Percentiles rank a stretch among this genome's conserved stretches.
These are phyloP conservation scores for Ormyrus thymus DNA, from an alignment of 2,888 invertebrate species.

Conservation along the genomic window DNA sequence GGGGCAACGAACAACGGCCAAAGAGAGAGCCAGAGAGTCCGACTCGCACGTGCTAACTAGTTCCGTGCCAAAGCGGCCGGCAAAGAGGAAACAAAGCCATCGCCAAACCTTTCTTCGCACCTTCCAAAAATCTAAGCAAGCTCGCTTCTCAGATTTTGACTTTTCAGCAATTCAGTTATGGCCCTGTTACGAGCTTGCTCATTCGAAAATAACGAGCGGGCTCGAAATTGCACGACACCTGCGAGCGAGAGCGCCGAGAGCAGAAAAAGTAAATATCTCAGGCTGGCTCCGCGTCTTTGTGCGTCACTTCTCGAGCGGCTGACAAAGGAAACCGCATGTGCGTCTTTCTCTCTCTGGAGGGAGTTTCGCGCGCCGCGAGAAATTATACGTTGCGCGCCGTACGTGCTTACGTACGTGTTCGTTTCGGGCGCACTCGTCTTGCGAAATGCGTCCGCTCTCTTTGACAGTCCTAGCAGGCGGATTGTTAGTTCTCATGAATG, in stretches of 20 bases:
- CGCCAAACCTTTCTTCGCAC: not conserved
- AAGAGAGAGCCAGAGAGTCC: constrained; percentile 16
- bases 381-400: constrained; percentile 47
- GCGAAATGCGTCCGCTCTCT: too few species aligned
- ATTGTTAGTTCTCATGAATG: too few species aligned
- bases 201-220: too few species aligned
- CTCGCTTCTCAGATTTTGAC: too few species aligned
- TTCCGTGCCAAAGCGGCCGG: not conserved
- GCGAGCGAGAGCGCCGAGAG: not conserved
- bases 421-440: too few species aligned
- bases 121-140: too few species aligned
- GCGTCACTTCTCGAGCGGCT: not conserved
- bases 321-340: constrained; percentile 42
- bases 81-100: not conserved
- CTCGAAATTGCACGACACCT: not conserved
- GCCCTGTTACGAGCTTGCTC: too few species aligned
- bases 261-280: constrained; percentile 20
- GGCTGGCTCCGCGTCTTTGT: not conserved
- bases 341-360: not conserved
- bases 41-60: constrained; percentile 32
- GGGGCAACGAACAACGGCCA: constrained; percentile 37
- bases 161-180: too few species aligned
- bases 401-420: not conserved
- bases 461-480: too few species aligned
- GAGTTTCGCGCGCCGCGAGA: constrained; percentile 28